A percentile compares a stretch with the other conserved stretches of the same genome.
phyloP scores from a whole-genome alignment of 2,113 vertebrate species.

The Mustela nigripes region DNA sequence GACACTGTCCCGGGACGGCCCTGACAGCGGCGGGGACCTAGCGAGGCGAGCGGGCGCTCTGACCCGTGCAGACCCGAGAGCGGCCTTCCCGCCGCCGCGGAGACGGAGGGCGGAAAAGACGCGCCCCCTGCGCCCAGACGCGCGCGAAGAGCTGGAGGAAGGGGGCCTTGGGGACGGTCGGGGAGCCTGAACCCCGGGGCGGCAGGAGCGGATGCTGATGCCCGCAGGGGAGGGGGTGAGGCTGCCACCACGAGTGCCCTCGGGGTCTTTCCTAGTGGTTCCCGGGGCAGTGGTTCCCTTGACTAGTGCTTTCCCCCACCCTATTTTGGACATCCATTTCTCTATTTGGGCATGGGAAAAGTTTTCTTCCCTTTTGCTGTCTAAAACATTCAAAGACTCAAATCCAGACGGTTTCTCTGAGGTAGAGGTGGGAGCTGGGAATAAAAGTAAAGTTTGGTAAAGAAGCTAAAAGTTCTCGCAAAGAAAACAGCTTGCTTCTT shows the following conservation, averaged over 20 bases:
- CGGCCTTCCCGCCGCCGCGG: not conserved
- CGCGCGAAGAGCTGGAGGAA: not conserved
- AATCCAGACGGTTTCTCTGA: not conserved
- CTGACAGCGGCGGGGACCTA: not conserved
- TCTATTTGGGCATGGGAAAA: not conserved
- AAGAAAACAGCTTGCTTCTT: not conserved
- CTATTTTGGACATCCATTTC: not conserved
- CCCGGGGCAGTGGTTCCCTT: not conserved
- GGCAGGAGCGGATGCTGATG: accelerated
- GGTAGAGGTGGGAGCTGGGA: not conserved
- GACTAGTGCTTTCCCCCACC: no score
- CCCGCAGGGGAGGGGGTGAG: not conserved
- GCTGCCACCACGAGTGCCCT: accelerated
- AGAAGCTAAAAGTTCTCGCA: not conserved
- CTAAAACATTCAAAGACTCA: not conserved
- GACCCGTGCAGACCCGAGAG: no score
- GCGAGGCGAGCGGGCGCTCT: accelerated
- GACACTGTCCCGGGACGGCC: no score
- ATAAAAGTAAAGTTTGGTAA: not conserved
- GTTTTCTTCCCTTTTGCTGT: not conserved
- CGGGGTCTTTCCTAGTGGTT: accelerated
- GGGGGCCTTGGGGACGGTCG: not conserved
- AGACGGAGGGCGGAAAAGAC: not conserved
- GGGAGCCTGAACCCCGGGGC: not conserved
- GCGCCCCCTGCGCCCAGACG: not conserved